phyloP scores from a whole-genome alignment of 2,888 invertebrate genomes.

The Punctoribates punctum region DNA sequence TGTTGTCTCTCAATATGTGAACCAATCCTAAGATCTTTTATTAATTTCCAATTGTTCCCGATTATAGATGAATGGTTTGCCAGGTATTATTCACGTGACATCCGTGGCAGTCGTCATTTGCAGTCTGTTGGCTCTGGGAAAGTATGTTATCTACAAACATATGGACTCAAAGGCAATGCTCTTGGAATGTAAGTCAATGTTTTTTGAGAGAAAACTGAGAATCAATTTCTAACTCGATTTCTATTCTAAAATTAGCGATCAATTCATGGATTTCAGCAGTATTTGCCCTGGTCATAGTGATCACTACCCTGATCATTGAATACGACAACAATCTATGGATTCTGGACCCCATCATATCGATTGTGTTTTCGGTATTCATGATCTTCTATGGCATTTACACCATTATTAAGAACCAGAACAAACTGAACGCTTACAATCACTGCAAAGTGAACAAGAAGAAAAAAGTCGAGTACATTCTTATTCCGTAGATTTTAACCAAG shows the following conservation, averaged over 20 bases:
- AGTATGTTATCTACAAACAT: neutral
- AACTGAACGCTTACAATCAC: too few species aligned
- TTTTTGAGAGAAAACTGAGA: neutral
- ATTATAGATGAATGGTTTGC: neutral
- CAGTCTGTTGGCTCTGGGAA: conserved; percentile 1
- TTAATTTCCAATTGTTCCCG: neutral
- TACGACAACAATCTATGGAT: neutral
- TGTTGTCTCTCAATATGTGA: neutral
- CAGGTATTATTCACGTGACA: neutral
- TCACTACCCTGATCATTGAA: neutral
- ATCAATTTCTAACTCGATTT: neutral
- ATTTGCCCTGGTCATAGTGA: neutral
- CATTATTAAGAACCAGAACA: neutral
- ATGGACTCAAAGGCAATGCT: neutral
- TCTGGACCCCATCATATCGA: neutral
- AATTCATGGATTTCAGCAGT: neutral
- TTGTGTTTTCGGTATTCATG: neutral
- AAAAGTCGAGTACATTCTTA: neutral
- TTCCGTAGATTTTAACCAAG: neutral
- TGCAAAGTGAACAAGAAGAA: neutral
- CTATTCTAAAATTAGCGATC: neutral
- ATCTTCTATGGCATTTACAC: neutral
- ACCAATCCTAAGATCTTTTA: neutral
- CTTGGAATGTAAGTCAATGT: conserved; percentile 5
- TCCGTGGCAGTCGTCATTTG: neutral